A percentile compares a stretch with the other conserved stretches of the same genome.
These are phyloP conservation scores for Latrodectus geometricus DNA, from an alignment of 1,140 invertebrate genomes.

Conservation along the genomic window DNA sequence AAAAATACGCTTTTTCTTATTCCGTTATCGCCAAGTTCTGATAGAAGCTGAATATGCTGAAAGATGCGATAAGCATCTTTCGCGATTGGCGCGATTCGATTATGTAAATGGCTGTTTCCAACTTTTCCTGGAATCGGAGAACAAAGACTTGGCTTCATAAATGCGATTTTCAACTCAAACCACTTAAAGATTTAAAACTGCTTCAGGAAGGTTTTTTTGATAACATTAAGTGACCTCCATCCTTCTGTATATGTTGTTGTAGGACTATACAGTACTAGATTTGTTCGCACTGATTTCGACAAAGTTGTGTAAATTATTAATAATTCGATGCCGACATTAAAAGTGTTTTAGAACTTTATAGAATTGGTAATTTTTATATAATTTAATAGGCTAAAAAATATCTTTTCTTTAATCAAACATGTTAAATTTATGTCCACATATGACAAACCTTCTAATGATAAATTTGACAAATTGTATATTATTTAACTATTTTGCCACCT, in stretches of 20 bases:
- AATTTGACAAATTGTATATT: no score
- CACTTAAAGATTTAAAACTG: background rate
- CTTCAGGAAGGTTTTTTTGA: background rate
- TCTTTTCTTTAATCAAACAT: no score
- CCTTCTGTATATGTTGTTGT: background rate
- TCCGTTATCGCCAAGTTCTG: background rate
- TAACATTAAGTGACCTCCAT: background rate
- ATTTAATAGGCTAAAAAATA: no score
- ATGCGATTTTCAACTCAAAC: background rate
- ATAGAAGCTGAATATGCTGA: background rate
- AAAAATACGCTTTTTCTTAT: background rate
- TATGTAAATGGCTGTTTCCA: background rate
- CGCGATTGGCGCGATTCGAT: background rate
- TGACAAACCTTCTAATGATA: no score
- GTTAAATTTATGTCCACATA: no score
- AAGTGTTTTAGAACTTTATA: no score
- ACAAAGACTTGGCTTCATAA: background rate
- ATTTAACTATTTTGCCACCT: no score
- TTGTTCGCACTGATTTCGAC: no score
- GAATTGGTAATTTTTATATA: no score
- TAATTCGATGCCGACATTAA: no score
- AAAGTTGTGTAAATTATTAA: no score
- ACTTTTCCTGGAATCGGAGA: background rate
- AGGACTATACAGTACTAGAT: no score
- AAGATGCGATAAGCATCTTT: background rate